A percentile compares a stretch with the other conserved stretches of the same genome.
Conservation (phyloP, 1,140 invertebrate species). For the Eufriesea mexicana region DNA sequence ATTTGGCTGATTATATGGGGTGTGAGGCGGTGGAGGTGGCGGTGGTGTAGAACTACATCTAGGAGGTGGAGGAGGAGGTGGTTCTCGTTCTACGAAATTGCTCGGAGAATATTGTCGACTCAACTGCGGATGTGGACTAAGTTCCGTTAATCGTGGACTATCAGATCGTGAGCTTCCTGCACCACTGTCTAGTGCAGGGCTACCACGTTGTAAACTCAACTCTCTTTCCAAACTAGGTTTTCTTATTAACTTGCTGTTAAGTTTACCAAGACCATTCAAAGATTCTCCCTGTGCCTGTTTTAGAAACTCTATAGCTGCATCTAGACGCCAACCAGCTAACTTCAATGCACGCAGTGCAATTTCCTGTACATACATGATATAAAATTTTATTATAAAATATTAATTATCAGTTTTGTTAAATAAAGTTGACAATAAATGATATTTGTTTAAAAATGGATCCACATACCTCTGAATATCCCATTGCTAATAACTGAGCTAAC, state of each 20-base stretch:
- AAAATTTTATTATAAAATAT: background rate
- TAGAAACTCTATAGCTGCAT: constrained; percentile 87
- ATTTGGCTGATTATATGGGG: constrained; percentile 79
- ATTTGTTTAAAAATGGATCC: background rate
- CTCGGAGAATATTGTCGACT: constrained; percentile 82
- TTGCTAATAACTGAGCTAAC: constrained; percentile 84
- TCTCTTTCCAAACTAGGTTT: constrained; percentile 94
- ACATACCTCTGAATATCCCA: constrained; percentile 87
- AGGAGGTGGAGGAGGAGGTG: constrained; percentile 89
- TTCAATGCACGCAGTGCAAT: constrained; percentile 87
- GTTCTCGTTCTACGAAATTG: constrained; percentile 84
- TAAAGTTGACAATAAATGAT: background rate
- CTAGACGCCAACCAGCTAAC: constrained; percentile 86
- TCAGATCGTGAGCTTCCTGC: constrained; percentile 94
- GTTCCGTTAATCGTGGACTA: constrained; percentile 86
- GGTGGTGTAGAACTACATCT: constrained; percentile 86
- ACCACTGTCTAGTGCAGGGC: constrained; percentile 93
- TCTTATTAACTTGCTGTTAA: constrained; percentile 90
- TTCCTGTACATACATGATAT: constrained; percentile 81
- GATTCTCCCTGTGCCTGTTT: constrained; percentile 86
- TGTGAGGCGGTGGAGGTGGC: constrained; percentile 88
- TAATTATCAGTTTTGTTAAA: background rate
- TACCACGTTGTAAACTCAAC: constrained; percentile 88
- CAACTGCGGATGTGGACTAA: constrained; percentile 83
- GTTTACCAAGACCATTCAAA: constrained; percentile 83